Percentiles rank a stretch among this genome's conserved stretches.
phyloP scores from a whole-genome alignment of 2,888 invertebrate genomes.

The Diadegma fenestrale region DNA sequence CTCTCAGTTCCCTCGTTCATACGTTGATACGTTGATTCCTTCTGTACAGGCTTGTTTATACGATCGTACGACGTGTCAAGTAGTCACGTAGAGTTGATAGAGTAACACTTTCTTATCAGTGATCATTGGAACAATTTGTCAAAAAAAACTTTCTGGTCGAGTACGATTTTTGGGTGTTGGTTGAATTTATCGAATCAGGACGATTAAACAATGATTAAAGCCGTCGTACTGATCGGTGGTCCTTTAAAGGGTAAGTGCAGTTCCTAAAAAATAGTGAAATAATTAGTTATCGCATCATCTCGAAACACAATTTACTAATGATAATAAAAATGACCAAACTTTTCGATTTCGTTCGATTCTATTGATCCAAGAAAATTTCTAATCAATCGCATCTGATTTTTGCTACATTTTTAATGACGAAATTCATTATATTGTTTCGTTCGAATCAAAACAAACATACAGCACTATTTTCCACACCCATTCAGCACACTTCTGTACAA shows the following conservation, averaged over 20 bases:
- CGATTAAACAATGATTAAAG: conserved; percentile 88
- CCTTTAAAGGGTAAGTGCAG: conserved; percentile 93
- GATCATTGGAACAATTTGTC: neutral
- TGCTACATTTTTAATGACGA: too few relatives aligned
- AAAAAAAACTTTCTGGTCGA: neutral
- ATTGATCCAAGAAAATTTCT: neutral
- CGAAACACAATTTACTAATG: neutral
- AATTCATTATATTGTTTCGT: too few relatives aligned
- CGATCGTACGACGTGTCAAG: conserved; percentile 54
- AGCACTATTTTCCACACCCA: too few relatives aligned
- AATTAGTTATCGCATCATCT: neutral
- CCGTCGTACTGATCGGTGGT: conserved; percentile 96
- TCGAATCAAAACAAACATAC: too few relatives aligned
- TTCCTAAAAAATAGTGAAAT: neutral
- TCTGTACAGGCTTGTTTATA: conserved; percentile 37
- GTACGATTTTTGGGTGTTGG: neutral
- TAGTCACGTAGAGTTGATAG: conserved; percentile 28
- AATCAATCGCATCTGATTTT: neutral
- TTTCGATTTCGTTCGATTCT: neutral
- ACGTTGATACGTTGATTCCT: neutral
- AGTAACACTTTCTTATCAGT: conserved; percentile 33
- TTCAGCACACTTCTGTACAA: too few relatives aligned
- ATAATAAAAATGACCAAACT: neutral
- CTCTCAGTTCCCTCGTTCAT: neutral
- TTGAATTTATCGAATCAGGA: neutral